Evolutionary conservation across 2,797 vertebrate species (phyloP).

Genomic region (Cetoscarus ocellatus): DNA sequence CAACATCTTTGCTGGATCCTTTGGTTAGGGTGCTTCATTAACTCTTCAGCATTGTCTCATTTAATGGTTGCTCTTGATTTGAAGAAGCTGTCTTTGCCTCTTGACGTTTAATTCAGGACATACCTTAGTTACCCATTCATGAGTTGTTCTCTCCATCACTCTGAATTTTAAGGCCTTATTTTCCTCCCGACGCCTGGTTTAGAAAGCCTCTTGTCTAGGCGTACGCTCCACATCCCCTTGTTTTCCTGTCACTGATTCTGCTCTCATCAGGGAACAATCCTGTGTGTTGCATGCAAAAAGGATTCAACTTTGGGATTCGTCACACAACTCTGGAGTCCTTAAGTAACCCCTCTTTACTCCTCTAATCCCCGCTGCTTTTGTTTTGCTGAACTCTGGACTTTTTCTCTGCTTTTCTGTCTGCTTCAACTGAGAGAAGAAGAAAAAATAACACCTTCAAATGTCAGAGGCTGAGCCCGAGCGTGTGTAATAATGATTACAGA

Average conservation of each 20-base stretch:
- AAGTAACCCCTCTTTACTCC: constrained; percentile 41
- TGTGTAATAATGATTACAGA: neutral
- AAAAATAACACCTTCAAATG: neutral
- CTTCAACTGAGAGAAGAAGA: constrained; percentile 13
- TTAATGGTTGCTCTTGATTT: constrained; percentile 36
- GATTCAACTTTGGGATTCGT: constrained; percentile 69
- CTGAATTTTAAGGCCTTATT: constrained; percentile 36
- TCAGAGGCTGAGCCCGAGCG: constrained; percentile 8
- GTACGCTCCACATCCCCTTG: constrained; percentile 47
- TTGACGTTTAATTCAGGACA: constrained; percentile 51
- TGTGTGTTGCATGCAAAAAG: constrained; percentile 52
- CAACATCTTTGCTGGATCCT: too few relatives aligned
- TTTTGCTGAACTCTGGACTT: constrained; percentile 46
- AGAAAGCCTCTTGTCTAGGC: constrained; percentile 46
- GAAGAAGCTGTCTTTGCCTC: constrained; percentile 31
- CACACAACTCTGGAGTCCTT: constrained; percentile 64
- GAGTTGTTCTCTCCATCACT: constrained; percentile 31
- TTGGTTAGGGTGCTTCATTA: too few relatives aligned
- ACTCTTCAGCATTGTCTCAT: too few relatives aligned
- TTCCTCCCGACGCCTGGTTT: constrained; percentile 25
- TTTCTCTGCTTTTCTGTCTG: constrained; percentile 10
- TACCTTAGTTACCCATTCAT: constrained; percentile 35
- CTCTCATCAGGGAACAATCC: constrained; percentile 51
- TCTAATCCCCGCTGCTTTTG: constrained; percentile 66
- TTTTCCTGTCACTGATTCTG: constrained; percentile 66